Percentiles rank a stretch among this genome's conserved stretches.
phyloP scores from a whole-genome alignment of 92 coral and sea anemone genomes.

The Meandrina meandrites region DNA sequence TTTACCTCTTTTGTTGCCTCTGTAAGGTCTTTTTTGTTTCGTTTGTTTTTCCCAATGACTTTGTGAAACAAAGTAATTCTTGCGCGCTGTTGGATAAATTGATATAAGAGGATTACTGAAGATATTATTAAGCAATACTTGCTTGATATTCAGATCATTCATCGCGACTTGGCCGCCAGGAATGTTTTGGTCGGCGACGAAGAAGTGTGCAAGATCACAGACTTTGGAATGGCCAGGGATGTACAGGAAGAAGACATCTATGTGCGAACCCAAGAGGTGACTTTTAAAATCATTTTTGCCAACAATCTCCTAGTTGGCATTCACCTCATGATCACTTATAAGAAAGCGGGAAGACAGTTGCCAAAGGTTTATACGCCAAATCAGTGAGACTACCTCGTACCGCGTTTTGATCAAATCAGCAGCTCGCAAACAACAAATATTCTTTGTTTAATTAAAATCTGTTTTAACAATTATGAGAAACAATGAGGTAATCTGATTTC shows the following conservation, averaged over 20 bases:
- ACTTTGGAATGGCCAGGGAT: slow-evolving; percentile 73
- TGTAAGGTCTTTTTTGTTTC: neutral
- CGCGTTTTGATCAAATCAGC: no score
- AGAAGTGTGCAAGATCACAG: slow-evolving; percentile 63
- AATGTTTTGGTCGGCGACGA: slow-evolving; percentile 68
- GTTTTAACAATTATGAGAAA: no score
- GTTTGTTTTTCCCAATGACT: neutral
- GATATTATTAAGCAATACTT: neutral
- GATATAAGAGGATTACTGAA: neutral
- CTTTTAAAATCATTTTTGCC: neutral
- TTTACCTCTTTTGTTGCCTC: neutral
- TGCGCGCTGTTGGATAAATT: neutral
- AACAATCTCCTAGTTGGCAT: no score
- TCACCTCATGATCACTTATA: no score
- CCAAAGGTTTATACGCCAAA: no score
- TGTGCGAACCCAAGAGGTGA: slow-evolving; percentile 65
- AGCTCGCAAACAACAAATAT: no score
- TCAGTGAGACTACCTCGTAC: no score
- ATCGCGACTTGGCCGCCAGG: slow-evolving; percentile 71
- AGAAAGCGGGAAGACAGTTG: no score
- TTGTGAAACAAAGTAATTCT: no score
- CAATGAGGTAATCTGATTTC: neutral
- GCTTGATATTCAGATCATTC: slow-evolving; percentile 40
- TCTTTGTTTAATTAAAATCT: no score
- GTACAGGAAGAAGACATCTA: slow-evolving; percentile 65